Evolutionary conservation across 2,797 vertebrate species (phyloP).

Genomic region (Sciaenops ocellatus): DNA sequence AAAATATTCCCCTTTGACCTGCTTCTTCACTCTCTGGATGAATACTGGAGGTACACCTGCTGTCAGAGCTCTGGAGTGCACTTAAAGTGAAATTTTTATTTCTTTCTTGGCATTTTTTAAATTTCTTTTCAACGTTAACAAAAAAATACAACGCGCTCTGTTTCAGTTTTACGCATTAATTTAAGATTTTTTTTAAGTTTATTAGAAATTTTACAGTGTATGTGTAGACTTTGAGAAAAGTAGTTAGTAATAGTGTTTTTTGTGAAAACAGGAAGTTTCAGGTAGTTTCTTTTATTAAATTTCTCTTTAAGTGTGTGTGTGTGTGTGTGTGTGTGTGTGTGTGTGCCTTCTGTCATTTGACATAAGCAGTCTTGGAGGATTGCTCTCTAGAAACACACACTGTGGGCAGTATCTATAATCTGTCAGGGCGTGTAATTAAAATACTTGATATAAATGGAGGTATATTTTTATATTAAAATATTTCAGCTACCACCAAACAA

Average conservation of each 20-base stretch:
- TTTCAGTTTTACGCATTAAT: fast-evolving
- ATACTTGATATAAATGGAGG: neutral
- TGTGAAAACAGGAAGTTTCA: neutral
- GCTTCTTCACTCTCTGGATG: conserved; percentile 36
- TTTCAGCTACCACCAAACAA: neutral
- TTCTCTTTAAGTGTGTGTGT: conserved; percentile 8
- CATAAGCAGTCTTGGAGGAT: conserved; percentile 16
- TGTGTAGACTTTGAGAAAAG: too few relatives aligned
- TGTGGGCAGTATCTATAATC: conserved; percentile 27
- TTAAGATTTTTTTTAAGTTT: neutral
- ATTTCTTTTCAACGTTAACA: neutral
- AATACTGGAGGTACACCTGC: conserved; percentile 7
- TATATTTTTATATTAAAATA: conserved; percentile 1
- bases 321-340: conserved; percentile 21
- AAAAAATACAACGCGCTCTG: neutral
- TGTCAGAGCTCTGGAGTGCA: neutral
- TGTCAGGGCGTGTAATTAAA: conserved; percentile 27
- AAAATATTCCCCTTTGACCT: conserved; percentile 37
- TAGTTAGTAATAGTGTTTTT: neutral
- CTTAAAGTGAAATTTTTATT: too few relatives aligned
- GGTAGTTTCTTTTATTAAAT: neutral
- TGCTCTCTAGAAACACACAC: conserved; percentile 32
- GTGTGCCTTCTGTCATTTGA: conserved; percentile 4
- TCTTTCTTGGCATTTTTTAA: neutral
- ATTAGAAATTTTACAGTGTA: neutral